Percentiles rank a stretch among this genome's conserved stretches.
Conservation (phyloP, 2,113 vertebrate species). For the Heterochromis multidens region DNA sequence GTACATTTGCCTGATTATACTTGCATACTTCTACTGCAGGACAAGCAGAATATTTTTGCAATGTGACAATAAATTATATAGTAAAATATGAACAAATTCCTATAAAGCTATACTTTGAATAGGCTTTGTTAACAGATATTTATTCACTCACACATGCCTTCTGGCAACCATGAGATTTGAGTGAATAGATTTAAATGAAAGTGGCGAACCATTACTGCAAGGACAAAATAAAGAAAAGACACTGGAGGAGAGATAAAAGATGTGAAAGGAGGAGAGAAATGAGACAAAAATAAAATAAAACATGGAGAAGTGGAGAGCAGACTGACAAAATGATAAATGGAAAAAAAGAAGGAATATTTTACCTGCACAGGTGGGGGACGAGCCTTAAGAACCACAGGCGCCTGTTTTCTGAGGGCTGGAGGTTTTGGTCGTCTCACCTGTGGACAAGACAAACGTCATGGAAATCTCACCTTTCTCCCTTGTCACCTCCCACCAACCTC, state of each 20-base stretch:
- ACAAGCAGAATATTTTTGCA: not conserved
- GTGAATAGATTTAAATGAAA: not conserved
- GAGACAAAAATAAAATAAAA: not conserved
- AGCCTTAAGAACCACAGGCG: not conserved
- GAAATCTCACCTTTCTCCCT: not conserved
- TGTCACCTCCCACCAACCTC: not conserved
- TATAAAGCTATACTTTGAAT: not conserved
- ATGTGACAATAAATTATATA: not conserved
- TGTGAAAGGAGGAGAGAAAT: not conserved
- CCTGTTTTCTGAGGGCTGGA: constrained; percentile 14
- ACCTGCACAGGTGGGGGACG: constrained; percentile 46
- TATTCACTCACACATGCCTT: not conserved
- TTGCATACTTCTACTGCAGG: not conserved
- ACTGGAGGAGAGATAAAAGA: not conserved
- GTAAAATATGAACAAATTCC: not conserved
- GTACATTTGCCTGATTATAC: not conserved
- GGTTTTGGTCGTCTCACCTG: constrained; percentile 49
- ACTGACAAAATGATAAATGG: not conserved
- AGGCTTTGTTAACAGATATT: not conserved
- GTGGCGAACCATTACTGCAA: not conserved
- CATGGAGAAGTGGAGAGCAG: not conserved
- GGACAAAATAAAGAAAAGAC: not conserved
- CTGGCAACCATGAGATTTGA: not conserved
- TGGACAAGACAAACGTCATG: not conserved
- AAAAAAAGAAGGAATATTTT: not conserved